phyloP scores from a whole-genome alignment of 35 echinoderm and acorn worm genomes.

The Lytechinus pictus region DNA sequence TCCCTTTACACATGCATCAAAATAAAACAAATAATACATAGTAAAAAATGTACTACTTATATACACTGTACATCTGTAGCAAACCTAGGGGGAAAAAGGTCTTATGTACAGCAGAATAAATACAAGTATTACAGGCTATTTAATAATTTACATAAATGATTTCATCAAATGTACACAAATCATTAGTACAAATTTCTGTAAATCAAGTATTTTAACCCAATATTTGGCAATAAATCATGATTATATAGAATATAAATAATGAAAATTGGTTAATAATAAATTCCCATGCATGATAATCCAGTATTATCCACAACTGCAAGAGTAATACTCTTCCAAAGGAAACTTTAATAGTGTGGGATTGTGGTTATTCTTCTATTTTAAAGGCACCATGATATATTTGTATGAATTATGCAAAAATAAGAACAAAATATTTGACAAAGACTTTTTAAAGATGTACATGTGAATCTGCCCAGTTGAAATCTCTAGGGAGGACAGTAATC shows the following conservation, averaged over 20 bases:
- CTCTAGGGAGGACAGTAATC: too few species aligned
- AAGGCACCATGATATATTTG: conserved; percentile 1
- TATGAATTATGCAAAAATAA: neutral
- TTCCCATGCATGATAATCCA: neutral
- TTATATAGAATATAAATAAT: neutral
- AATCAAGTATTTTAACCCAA: neutral
- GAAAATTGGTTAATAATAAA: neutral
- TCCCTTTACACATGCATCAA: neutral
- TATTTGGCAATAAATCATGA: neutral
- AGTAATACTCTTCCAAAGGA: neutral
- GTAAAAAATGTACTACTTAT: neutral
- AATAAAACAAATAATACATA: neutral
- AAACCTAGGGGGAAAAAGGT: neutral
- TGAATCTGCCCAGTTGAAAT: too few species aligned
- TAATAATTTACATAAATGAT: neutral
- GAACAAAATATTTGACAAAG: too few species aligned
- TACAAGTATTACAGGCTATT: neutral
- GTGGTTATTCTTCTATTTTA: neutral
- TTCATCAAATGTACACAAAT: neutral
- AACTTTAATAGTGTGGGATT: neutral
- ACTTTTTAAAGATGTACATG: too few species aligned
- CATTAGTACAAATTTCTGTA: neutral
- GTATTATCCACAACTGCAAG: neutral
- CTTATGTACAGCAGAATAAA: neutral
- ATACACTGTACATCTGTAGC: neutral